Base-by-base conservation (phyloP, 2,113 vertebrate species). In the Pygathrix nemaeus region DNA sequence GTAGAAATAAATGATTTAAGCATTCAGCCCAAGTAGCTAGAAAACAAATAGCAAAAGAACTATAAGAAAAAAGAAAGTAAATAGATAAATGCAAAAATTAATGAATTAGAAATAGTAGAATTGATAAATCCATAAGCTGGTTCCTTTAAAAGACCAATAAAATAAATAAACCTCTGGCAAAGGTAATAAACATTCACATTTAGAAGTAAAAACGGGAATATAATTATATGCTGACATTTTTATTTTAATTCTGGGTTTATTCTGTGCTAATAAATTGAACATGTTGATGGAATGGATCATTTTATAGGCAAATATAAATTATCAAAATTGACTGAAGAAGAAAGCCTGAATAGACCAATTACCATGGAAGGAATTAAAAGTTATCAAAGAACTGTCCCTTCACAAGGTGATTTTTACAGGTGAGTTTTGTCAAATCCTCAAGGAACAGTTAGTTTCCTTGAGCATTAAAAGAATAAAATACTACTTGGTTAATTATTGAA, bases 231-330 rank as follows among this genome's bases (percentile, higher is more conserved):
- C 88, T 92, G 35, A 94, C 87, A 64, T 89, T 96, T 89, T 97
- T 21, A 70, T 83, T 97, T 97, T 83, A 92, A 86, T 91, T 97
- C 83, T 96, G 97, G 50, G 48, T 86, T 97, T 98, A 89, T 84
- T 92, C 89, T 96, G 45, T 97, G 95, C 57, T 97, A 90, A 96
- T 95, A 97, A 95, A 96, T 97, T 97, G 97, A 96, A 97, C 94
- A 75, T 98, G 80, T 98, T 96, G 95, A 93, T 97, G 97, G 97
- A 98, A 97, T 96, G 95, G 95, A 97, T 98, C 98, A 95, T 98
- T 97, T 97, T 97, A 97, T 98, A 97, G 98, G 94, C 97, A 95
- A 97, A 96, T 97, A 95, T 97, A 98, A 98, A 73, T 98, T 87
- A 94, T 82, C 97, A 97, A 83, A 98, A 97, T 97, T 98, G 97